Evolutionary conservation across 2,797 vertebrate genomes (phyloP), one percentile per base, ranked within the genome.

Genomic region (Rhincodon typus): DNA sequence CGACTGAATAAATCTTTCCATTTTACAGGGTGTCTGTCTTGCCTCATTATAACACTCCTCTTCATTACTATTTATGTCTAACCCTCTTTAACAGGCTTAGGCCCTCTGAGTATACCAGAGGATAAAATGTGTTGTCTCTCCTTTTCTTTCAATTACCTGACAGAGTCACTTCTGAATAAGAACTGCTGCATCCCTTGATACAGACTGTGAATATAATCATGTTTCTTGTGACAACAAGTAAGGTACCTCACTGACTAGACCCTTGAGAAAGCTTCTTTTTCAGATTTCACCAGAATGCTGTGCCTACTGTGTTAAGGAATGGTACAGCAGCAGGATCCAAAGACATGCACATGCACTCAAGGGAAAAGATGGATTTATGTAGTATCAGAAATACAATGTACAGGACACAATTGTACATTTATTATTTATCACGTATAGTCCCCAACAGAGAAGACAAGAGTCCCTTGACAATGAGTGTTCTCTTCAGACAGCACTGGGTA

Each of bases 111-210:
- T 95, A 95, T 77, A 95, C 70, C 94, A 74, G 46, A 95, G 94
- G 21, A 95, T 77, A 95, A 95, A 74, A 95, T 95, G 94, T 95
- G 94, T 77, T 95, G 94, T 95, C 46, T 95, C 93, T 94, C 93
- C 93, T 94, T 95, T 95, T 70, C 94, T 95, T 95, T 95, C 94
- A 95, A 95, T 95, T 95, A 95, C 94, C 69, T 53, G 70, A 77
- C 25, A 95, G 46, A 77, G 70, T 95, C 94, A 77, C 94, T 95
- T 95, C 94, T 95, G 94, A 95, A 95, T 95, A 50, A 95, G 77
- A 72, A 95, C 94, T 34, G 46, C 70, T 95, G 38, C 7, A 53
- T 95, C 70, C 94, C 94, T 95, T 77, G 94, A 95, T 77, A 77
- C 27, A 57, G 94, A 53, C 72, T 77, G 94, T 74, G 94, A 95